phyloP scores from a whole-genome alignment of 2,888 invertebrate genomes.

The Anagyrus pseudococci region DNA sequence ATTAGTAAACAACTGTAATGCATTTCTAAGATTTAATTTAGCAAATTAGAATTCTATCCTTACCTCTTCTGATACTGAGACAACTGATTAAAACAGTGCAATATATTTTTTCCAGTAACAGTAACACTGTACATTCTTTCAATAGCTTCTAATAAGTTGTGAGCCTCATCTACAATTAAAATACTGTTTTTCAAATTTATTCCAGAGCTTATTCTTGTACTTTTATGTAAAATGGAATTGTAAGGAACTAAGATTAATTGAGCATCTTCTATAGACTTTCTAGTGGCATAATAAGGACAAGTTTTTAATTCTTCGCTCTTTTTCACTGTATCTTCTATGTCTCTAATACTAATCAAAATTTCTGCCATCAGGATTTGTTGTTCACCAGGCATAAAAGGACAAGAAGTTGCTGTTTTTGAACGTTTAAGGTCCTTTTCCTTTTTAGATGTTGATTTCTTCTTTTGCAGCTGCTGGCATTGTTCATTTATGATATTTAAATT shows the following conservation, averaged over 20 bases:
- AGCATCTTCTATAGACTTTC: conserved; percentile 82
- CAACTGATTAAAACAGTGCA: conserved; percentile 71
- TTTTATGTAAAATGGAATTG: conserved; percentile 80
- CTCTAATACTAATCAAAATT: conserved; percentile 75
- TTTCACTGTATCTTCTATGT: conserved; percentile 85
- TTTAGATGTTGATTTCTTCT: conserved; percentile 66
- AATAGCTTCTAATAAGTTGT: conserved; percentile 91
- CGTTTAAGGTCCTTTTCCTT: conserved; percentile 72
- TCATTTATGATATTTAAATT: conserved; percentile 88
- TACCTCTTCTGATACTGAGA: conserved; percentile 73
- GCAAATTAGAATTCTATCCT: neutral
- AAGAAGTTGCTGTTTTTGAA: conserved; percentile 68
- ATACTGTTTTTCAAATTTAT: conserved; percentile 77
- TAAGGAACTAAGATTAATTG: conserved; percentile 83
- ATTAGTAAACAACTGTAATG: neutral
- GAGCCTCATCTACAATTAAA: conserved; percentile 94
- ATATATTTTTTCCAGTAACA: conserved; percentile 72
- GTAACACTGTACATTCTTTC: conserved; percentile 84
- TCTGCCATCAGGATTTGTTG: conserved; percentile 70
- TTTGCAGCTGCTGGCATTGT: conserved; percentile 83
- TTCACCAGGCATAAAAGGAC: conserved; percentile 67
- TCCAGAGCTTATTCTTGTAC: conserved; percentile 68
- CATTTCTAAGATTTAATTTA: neutral
- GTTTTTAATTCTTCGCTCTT: conserved; percentile 74
- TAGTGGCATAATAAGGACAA: conserved; percentile 93